Base-by-base conservation (phyloP, 2,797 vertebrate species). In the Cyclura pinguis region DNA sequence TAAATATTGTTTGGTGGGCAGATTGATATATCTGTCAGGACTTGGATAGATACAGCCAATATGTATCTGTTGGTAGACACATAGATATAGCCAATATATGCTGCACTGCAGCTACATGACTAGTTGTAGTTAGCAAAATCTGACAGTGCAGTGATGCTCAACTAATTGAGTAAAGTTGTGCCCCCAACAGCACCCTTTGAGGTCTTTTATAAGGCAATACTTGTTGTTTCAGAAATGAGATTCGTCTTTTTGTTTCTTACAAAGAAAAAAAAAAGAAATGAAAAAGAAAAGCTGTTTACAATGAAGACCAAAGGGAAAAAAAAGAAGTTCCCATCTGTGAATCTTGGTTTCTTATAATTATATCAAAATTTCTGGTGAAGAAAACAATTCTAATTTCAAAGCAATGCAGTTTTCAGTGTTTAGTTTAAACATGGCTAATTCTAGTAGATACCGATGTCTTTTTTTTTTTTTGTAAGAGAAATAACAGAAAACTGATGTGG, bases 261-360 rank as follows among this genome's bases (percentile, higher is more conserved):
- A 78, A 47, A 84, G 81, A 80, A 94, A 82, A 94, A 84, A 85
- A 88, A 95, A 89, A 96, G 29, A 50, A 57, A 82, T 13, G 85
- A 38, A 86, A 62, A 42, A 85, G 69, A 87, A 78, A 95, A 89
- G 93, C 85, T 96, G 88, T 95, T 96, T 94, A 92, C 73, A 90
- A 84, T 92, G 59, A 92, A 86, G 29, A 89, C n/a, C 87, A 69
- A 69, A 93, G 47, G 55, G 59, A 18, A 69, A 87, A 59, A 85
- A 77, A 89, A 87, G 90, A 90, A 91, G 12, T 59, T 89, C 35
- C 88, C 89, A 93, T 94, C 76, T 93, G 92, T 94, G 88, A 92
- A 38, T 20, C 73, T 83, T 84, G 14, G 1, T 91, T 85, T 94
- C 85, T 86, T 47, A 87, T 94, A 92, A 91, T 90, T 90, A 87